Evolutionary conservation across 2,113 vertebrate species (phyloP), one percentile per base, ranked within the genome.

Genomic region (Chascanopsetta lugubris): DNA sequence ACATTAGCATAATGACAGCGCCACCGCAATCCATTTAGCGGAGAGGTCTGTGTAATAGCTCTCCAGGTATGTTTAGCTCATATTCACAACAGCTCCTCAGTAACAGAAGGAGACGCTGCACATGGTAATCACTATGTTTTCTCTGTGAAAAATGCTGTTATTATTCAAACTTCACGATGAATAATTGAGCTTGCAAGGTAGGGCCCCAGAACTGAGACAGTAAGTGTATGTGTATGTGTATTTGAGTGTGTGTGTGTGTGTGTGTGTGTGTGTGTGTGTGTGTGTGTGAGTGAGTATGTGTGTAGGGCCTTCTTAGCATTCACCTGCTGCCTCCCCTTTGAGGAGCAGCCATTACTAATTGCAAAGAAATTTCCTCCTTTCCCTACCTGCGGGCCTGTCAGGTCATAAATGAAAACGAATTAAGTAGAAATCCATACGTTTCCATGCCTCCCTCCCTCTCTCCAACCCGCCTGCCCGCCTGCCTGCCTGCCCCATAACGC

Each of bases 351-450:
- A 78, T 90, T 88, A 88, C 90, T 91, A 88, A 92, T 92, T 83
- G 73, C 85, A 84, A 57, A 89, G 87, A 91, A 85, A 87, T 84
- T 85, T 87, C 80, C 82, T 84, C 75, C 76, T 63, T 80, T 75
- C 67, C 79, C 84, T 87, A 91, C 90, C 91, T 91, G 89, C 72
- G 61, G 84, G 87, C 77, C 89, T 88, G 90, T 90, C 89, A 75
- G 88, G 77, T 79, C 80, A 63, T 86, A 89, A 91, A 92, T 89
- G 87, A 90, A 90, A 85, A 89, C 87, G 89, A 92, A 87, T 93
- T 82, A 89, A 84, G 80, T 69, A 84, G 78, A 91, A 91, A 92
- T 92, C 91, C 87, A 93, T 90, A 87, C 66, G 58, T 92, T 88
- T 91, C 75, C 65, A 46, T 69, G 63, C 55, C 83, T 65, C 47